phyloP scores from a whole-genome alignment of 1,140 invertebrate genomes.

The Papilio glaucus region DNA sequence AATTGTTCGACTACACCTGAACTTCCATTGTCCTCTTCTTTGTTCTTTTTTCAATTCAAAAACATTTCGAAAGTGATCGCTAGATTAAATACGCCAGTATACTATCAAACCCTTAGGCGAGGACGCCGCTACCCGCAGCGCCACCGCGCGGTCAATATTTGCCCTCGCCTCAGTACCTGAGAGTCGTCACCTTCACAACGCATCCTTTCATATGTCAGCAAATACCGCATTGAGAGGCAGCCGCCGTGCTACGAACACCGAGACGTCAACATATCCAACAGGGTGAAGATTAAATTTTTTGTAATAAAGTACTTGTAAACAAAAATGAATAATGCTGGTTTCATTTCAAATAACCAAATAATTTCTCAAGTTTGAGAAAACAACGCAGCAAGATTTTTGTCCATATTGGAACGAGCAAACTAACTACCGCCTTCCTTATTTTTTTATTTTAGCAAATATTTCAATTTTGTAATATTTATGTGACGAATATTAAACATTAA shows the following conservation, averaged over 20 bases:
- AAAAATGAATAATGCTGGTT: neutral
- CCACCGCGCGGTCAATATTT: conserved; percentile 6
- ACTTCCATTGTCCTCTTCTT: too few species aligned
- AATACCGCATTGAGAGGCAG: neutral
- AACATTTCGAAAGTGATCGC: neutral
- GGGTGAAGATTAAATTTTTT: too few species aligned
- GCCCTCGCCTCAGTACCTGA: neutral
- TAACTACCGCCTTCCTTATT: too few species aligned
- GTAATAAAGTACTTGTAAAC: neutral
- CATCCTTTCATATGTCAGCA: neutral
- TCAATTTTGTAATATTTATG: too few species aligned
- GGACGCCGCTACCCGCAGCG: neutral
- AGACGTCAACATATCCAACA: neutral
- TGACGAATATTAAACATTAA: too few species aligned
- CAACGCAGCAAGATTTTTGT: too few species aligned
- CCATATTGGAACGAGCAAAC: too few species aligned
- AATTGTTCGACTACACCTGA: too few species aligned
- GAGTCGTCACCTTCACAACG: neutral
- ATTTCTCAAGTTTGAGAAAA: too few species aligned
- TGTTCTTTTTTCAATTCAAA: neutral
- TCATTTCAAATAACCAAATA: neutral
- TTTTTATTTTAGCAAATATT: too few species aligned
- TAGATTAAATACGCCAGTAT: conserved; percentile 10
- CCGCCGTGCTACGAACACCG: neutral
- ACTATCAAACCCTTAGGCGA: neutral